Percentiles rank a stretch among this genome's conserved stretches.
These are phyloP conservation scores for Tor tambroides DNA, from an alignment of 2,113 vertebrate genomes.

Conservation along the genomic window DNA sequence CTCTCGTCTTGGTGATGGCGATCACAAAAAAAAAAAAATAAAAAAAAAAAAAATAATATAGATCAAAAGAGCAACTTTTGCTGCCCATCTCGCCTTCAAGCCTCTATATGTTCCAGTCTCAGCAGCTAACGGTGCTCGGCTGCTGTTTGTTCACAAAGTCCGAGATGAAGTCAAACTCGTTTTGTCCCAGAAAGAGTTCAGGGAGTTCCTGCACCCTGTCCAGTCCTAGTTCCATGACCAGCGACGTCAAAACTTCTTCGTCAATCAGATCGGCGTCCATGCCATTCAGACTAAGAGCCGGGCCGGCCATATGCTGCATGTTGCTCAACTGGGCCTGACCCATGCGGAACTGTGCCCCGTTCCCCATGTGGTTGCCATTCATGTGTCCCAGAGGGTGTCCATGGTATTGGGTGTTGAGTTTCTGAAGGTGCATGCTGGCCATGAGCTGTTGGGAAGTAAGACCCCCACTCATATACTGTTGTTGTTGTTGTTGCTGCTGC, in stretches of 20 bases:
- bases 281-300: slow-evolving; percentile 82
- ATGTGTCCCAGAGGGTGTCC: slow-evolving; percentile 82
- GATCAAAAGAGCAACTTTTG: slow-evolving; percentile 22
- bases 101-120: slow-evolving; percentile 66
- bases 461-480: slow-evolving; percentile 84
- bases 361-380: slow-evolving; percentile 78
- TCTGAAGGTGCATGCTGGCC: slow-evolving; percentile 93
- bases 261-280: slow-evolving; percentile 96
- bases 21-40: slow-evolving; percentile 8
- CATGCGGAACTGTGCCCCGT: slow-evolving; percentile 78
- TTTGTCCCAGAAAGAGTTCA: slow-evolving; percentile 96
- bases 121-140: slow-evolving; percentile 94
- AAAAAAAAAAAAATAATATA: too few species aligned
- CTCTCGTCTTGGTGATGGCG: slow-evolving; percentile 31
- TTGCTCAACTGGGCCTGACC: slow-evolving; percentile 79
- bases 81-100: slow-evolving; percentile 43
- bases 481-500: slow-evolving; percentile 71
- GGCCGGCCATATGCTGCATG: slow-evolving; percentile 84
- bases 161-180: slow-evolving; percentile 97
- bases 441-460: slow-evolving; percentile 87
- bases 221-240: slow-evolving; percentile 93
- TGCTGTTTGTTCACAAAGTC: slow-evolving; percentile 97
- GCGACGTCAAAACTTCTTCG: slow-evolving; percentile 93
- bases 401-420: slow-evolving; percentile 90
- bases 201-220: slow-evolving; percentile 96